phyloP scores from a whole-genome alignment of 2,113 vertebrate genomes.

The Crotalus helleri region DNA sequence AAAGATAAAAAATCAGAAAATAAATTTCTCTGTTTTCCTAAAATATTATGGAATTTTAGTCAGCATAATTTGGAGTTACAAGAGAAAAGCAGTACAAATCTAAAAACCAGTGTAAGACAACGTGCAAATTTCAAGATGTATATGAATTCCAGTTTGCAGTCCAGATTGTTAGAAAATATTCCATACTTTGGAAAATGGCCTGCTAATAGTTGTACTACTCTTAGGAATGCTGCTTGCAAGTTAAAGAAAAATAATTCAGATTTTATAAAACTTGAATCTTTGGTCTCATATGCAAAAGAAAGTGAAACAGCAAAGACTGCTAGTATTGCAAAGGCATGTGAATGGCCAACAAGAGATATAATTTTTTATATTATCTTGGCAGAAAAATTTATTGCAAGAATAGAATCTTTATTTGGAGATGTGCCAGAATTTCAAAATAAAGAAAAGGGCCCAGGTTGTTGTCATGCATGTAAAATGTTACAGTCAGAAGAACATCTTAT shows the following conservation, averaged over 20 bases:
- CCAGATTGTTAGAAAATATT: conserved; percentile 10
- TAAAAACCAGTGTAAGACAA: background rate
- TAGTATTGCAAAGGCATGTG: background rate
- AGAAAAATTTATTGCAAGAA: conserved; percentile 15
- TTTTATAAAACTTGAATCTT: background rate
- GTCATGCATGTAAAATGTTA: conserved; percentile 1
- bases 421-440: conserved; percentile 6
- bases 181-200: background rate
- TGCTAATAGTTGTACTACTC: conserved; percentile 6
- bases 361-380: background rate
- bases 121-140: background rate
- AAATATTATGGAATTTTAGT: conserved; percentile 27
- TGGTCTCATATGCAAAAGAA: background rate
- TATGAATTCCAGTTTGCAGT: background rate
- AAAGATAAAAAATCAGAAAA: background rate
- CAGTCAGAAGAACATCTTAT: background rate
- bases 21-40: background rate
- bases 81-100: conserved; percentile 2
- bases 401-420: conserved; percentile 9
- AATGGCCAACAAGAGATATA: background rate
- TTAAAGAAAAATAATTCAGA: background rate
- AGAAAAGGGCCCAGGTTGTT: background rate
- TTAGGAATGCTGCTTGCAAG: conserved; percentile 20
- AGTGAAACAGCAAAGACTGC: background rate
- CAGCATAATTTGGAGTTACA: conserved; percentile 7